phyloP scores from a whole-genome alignment of 2,888 invertebrate species.

The Dicyrtoma fusca region DNA sequence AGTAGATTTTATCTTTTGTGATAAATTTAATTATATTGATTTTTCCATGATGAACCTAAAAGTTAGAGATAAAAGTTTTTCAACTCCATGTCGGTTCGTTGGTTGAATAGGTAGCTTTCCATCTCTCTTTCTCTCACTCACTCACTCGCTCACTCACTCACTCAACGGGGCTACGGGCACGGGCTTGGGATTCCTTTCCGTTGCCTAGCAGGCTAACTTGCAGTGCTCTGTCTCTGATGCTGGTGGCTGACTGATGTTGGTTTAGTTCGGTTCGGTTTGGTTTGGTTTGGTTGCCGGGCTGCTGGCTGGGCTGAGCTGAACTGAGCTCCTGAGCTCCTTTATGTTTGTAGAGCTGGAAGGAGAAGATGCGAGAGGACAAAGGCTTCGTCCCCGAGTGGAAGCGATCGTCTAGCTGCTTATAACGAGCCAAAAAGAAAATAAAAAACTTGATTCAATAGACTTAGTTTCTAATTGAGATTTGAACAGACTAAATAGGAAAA shows the following conservation, averaged over 20 bases:
- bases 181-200: too few relatives aligned
- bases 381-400: background rate
- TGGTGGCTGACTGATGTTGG: too few relatives aligned
- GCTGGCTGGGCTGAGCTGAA: background rate
- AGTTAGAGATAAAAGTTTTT: conserved; percentile 10
- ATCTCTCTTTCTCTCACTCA: too few relatives aligned
- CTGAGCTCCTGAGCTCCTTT: too few relatives aligned
- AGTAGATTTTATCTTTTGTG: conserved; percentile 14
- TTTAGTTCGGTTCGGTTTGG: too few relatives aligned
- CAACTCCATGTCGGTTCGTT: too few relatives aligned
- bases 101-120: too few relatives aligned
- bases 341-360: background rate
- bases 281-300: too few relatives aligned
- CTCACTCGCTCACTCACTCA: too few relatives aligned
- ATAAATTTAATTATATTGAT: conserved; percentile 22
- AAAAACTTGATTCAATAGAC: conserved; percentile 22
- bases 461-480: background rate
- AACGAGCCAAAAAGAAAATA: conserved; percentile 13
- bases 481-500: background rate
- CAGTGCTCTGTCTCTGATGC: too few relatives aligned
- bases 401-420: background rate
- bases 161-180: too few relatives aligned
- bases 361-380: conserved; percentile 6
- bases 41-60: conserved; percentile 10
- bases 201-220: too few relatives aligned